phyloP scores from a whole-genome alignment of 2,113 vertebrate species.

The Bos javanicus region DNA sequence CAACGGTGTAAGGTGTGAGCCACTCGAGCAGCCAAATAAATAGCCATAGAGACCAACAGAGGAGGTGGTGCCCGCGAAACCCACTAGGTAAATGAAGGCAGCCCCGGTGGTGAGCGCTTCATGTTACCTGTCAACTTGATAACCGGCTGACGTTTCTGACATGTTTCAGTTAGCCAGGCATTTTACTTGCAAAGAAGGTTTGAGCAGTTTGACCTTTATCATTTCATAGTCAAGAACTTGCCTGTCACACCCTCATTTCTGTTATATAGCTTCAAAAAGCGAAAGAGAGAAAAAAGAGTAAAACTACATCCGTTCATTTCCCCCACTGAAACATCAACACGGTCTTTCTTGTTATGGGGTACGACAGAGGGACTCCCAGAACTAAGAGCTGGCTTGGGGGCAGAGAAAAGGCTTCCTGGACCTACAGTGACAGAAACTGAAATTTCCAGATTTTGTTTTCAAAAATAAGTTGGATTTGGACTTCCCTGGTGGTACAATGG shows the following conservation, averaged over 20 bases:
- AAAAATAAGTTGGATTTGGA: background rate
- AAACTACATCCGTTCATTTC: background rate
- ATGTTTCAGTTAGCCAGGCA: background rate
- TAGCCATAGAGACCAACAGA: background rate
- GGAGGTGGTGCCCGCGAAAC: background rate
- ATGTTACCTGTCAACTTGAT: constrained; percentile 33
- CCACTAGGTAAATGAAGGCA: background rate
- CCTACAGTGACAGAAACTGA: background rate
- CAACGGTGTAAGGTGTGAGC: background rate
- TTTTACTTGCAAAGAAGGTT: constrained; percentile 56
- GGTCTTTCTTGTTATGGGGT: background rate
- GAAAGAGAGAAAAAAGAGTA: background rate
- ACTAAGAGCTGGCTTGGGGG: background rate
- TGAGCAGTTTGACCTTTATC: constrained; percentile 65
- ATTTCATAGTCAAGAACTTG: constrained; percentile 17
- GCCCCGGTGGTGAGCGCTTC: background rate
- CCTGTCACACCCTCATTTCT: background rate
- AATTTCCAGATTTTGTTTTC: background rate
- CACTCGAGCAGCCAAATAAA: rapidly evolving
- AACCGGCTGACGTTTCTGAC: background rate
- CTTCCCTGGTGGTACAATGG: background rate
- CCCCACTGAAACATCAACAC: constrained; percentile 31
- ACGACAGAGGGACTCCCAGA: background rate
- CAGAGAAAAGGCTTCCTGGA: background rate
- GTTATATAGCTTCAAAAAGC: constrained; percentile 1